These are phyloP conservation scores for Cyprinodon variegatus DNA, from an alignment of 2,113 vertebrate species.

Conservation along the genomic window DNA sequence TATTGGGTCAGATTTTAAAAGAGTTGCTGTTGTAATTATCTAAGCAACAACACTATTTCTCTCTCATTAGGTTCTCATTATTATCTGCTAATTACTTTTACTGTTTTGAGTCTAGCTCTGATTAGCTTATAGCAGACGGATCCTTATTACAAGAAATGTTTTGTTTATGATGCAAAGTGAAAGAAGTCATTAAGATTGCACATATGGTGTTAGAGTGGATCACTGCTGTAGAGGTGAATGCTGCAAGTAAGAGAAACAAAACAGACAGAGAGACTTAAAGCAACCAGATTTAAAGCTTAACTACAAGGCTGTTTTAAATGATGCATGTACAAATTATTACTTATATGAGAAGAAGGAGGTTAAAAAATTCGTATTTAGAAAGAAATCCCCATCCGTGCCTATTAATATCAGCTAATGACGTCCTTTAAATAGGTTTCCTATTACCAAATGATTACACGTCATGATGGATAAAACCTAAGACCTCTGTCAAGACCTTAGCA, in stretches of 20 bases:
- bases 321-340: neutral
- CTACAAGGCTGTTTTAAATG: neutral
- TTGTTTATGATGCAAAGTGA: conserved; percentile 28
- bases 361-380: neutral
- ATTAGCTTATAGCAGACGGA: conserved; percentile 50
- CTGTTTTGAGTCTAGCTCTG: conserved; percentile 56
- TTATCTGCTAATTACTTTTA: conserved; percentile 69
- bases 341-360: neutral
- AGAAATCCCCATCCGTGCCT: neutral
- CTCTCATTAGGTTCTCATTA: conserved; percentile 55
- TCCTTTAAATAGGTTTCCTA: neutral
- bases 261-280: neutral
- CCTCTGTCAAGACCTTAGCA: neutral
- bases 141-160: conserved; percentile 33
- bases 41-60: conserved; percentile 51
- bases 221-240: neutral
- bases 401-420: neutral
- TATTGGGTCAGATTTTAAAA: conserved; percentile 69
- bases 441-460: neutral
- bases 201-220: conserved; percentile 6
- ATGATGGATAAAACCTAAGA: neutral
- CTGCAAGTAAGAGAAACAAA: neutral
- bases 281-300: neutral
- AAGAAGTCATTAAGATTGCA: conserved; percentile 26
- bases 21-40: conserved; percentile 61